phyloP scores from a whole-genome alignment of 2,797 vertebrate genomes.

The Morus bassanus region DNA sequence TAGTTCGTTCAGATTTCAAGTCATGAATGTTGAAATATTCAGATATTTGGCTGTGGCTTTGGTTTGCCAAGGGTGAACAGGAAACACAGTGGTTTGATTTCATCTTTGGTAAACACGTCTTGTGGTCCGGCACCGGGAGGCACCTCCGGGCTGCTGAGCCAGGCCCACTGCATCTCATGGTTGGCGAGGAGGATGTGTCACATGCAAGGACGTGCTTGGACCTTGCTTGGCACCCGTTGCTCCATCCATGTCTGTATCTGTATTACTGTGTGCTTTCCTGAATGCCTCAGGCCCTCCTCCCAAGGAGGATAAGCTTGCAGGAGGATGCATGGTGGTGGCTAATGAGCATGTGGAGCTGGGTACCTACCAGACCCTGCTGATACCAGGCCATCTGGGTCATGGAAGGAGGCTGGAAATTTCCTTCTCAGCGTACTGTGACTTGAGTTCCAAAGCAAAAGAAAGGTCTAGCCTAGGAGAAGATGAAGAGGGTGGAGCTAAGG shows the following conservation, averaged over 20 bases:
- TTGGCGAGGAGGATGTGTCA: accelerated
- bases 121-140: too few relatives aligned
- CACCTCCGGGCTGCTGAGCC: background rate
- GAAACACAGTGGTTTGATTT: background rate
- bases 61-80: background rate
- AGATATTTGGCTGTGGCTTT: background rate
- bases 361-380: background rate
- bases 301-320: background rate
- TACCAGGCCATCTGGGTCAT: background rate
- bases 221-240: background rate
- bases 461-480: background rate
- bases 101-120: background rate
- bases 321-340: background rate
- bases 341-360: accelerated
- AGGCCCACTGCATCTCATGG: accelerated
- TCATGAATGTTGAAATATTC: background rate
- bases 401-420: background rate
- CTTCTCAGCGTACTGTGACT: background rate
- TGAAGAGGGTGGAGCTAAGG: background rate
- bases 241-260: background rate
- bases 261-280: background rate
- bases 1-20: background rate
- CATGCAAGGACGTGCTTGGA: background rate
- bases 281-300: background rate
- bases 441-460: background rate